Conservation (phyloP, 2,113 vertebrate species). For the Otolemur garnettii region DNA sequence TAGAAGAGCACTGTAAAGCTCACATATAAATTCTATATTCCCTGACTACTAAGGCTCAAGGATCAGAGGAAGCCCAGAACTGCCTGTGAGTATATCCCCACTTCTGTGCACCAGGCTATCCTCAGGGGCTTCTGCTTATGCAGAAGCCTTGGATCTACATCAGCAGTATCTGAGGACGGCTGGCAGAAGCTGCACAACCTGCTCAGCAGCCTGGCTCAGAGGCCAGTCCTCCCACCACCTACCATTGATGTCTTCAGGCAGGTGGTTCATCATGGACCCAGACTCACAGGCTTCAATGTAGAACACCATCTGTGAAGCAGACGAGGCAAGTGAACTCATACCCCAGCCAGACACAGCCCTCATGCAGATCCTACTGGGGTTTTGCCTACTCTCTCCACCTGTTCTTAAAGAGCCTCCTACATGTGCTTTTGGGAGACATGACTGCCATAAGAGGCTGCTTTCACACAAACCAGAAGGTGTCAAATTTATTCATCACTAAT, state of each 20-base stretch:
- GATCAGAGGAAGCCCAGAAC: neutral
- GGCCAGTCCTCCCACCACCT: slow-evolving; percentile 71
- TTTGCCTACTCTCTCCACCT: neutral
- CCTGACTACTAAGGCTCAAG: neutral
- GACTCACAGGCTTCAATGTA: slow-evolving; percentile 99
- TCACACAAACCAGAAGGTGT: neutral
- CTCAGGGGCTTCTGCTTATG: neutral
- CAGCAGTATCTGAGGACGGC: neutral
- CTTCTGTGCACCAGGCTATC: neutral
- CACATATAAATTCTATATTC: neutral
- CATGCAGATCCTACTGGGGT: rapidly evolving
- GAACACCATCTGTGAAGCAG: slow-evolving; percentile 94
- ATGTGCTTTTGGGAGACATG: neutral
- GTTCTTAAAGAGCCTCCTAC: neutral
- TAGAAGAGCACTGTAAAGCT: neutral
- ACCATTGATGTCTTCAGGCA: slow-evolving; percentile 94
- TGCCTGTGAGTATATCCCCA: neutral
- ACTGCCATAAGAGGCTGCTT: neutral
- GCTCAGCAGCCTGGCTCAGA: neutral
- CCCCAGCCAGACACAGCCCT: neutral
- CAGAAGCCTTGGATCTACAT: rapidly evolving
- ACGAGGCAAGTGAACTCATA: neutral
- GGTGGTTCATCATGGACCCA: slow-evolving; percentile 97
- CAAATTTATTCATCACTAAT: rapidly evolving
- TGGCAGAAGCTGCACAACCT: rapidly evolving